These are phyloP conservation scores for Globodera rostochiensis DNA, from an alignment of 1,140 invertebrate genomes.

Conservation along the genomic window DNA sequence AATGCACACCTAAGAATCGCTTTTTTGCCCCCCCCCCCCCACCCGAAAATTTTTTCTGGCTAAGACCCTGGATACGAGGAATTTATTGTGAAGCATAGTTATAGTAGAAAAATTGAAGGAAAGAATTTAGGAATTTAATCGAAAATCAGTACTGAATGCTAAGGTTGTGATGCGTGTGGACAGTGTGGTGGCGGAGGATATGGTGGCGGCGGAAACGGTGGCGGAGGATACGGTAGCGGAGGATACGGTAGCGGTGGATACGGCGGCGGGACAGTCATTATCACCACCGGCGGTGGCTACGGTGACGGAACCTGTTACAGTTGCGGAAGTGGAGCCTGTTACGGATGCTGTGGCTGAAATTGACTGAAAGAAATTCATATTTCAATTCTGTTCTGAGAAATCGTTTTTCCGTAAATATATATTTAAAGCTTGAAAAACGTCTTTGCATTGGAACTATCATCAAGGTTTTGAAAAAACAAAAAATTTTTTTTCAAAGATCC, in stretches of 20 bases:
- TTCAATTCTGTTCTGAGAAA: not conserved
- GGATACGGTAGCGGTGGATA: not conserved
- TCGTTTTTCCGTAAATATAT: too few relatives aligned
- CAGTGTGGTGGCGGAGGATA: not conserved
- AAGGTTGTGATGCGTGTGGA: slow-evolving; percentile 1
- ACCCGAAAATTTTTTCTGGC: too few relatives aligned
- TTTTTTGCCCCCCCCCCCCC: too few relatives aligned
- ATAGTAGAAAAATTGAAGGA: not conserved
- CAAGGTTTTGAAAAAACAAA: too few relatives aligned
- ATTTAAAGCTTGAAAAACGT: too few relatives aligned
- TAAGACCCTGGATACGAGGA: too few relatives aligned
- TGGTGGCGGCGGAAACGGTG: not conserved
- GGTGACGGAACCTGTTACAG: not conserved
- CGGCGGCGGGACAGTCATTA: not conserved
- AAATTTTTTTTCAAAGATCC: too few relatives aligned
- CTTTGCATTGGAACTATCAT: too few relatives aligned
- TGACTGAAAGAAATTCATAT: not conserved
- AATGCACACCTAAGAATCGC: too few relatives aligned
- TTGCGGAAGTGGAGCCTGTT: not conserved
- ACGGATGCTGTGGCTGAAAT: not conserved
- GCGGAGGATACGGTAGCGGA: not conserved
- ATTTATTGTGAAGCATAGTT: not conserved
- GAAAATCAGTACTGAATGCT: not conserved
- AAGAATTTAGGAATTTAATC: not conserved
- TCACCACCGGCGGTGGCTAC: not conserved